Base-by-base conservation (phyloP, 2,797 vertebrate species). In the Anguilla megastoma region DNA sequence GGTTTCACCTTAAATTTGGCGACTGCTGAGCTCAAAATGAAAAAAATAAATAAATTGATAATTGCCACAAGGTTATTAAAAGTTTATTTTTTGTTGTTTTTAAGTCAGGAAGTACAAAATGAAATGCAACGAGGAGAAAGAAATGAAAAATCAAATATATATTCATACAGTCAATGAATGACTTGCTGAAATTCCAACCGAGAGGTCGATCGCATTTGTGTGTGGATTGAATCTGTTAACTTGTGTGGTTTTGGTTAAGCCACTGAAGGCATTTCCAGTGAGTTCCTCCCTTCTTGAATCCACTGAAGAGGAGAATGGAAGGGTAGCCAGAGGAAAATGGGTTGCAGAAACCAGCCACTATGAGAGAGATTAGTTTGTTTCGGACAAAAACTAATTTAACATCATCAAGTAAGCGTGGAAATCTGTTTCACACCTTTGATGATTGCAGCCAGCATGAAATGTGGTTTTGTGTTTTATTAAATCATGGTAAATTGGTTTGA, bases 341-440 rank as follows among this genome's bases (percentile, higher is more conserved):
- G 87, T 91, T 91, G 88, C 82, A 41, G 86, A 89, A 90, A 93
- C 6, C 87, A 87, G 88, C 89, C 91, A 90, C 82, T 80, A 86
- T 63, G 89, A 91, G 89, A 91, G 89, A 93, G 92, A 94, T 94
- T 92, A 94, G 90, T 87, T 88, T 85, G 89, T 36, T 10, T 24
- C 33, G 86, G 88, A 90, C 89, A 90, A 91, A 92, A 94, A 94
- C 90, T 92, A 87, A 91, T 95, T 94, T 92, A 88, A 92, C 90
- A 89, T 92, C 90, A 89, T 91, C 86, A 88, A 85, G 84, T 89
- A 48, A 33, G 88, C 27, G 84, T 88, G 89, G 86, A 90, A 92
- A 93, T 95, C 89, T 92, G 88, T 92, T 92, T 92, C 88, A 91
- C 92, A 94, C 91, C 92, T 93, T 91, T 87, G 36, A 90, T 87